A percentile compares a stretch with the other conserved stretches of the same genome.
phyloP scores from a whole-genome alignment of 2,797 vertebrate genomes.

The Picus viridis region DNA sequence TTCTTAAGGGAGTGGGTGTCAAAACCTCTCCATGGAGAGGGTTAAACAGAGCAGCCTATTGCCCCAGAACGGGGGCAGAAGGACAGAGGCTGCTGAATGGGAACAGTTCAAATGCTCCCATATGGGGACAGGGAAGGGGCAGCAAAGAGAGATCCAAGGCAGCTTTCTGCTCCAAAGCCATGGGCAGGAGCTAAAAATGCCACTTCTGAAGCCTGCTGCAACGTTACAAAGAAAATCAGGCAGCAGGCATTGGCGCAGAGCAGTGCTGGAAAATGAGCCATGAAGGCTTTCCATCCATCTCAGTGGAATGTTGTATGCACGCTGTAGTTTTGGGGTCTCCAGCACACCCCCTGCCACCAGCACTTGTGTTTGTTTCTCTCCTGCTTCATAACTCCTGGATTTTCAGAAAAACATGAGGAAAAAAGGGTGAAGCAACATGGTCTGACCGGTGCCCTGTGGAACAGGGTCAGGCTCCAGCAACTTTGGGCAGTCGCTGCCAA shows the following conservation, averaged over 20 bases:
- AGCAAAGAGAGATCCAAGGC: neutral
- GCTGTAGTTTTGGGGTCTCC: neutral
- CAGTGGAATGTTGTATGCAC: accelerated
- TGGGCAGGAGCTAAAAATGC: neutral
- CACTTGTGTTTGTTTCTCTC: neutral
- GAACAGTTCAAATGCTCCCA: neutral
- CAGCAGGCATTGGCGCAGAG: neutral
- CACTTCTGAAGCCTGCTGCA: neutral
- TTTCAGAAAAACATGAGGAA: neutral
- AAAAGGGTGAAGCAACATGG: neutral
- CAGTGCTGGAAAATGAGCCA: neutral
- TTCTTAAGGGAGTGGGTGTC: neutral
- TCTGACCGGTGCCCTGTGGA: neutral
- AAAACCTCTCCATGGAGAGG: neutral
- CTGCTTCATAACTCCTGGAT: neutral
- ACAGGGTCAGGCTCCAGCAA: neutral
- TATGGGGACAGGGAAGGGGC: neutral
- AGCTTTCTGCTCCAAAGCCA: neutral
- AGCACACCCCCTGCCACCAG: neutral
- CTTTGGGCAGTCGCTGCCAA: neutral
- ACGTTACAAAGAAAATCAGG: neutral
- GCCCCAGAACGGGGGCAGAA: accelerated
- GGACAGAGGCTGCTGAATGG: neutral
- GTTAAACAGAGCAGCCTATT: neutral
- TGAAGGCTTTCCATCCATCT: neutral